Percentiles rank a stretch among this genome's conserved stretches.
These are phyloP conservation scores for Scopus umbretta DNA, from an alignment of 2,113 vertebrate species.

Conservation along the genomic window DNA sequence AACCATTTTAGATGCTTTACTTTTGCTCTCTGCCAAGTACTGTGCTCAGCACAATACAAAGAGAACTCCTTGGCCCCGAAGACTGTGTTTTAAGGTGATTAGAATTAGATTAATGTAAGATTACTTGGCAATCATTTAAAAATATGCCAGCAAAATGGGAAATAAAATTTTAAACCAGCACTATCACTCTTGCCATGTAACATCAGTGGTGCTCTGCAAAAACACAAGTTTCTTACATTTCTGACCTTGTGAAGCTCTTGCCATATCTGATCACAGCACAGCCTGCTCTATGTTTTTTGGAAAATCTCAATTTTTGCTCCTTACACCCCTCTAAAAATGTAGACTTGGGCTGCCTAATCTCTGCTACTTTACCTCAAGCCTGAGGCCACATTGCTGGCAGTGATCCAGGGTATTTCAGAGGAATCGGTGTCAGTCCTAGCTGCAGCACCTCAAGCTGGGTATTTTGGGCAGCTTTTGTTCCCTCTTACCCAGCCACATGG, in stretches of 20 bases:
- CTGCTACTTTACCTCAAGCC: neutral
- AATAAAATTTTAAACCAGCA: slow-evolving; percentile 1
- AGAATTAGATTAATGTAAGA: slow-evolving; percentile 40
- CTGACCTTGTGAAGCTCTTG: neutral
- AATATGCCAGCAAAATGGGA: slow-evolving; percentile 5
- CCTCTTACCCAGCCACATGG: neutral
- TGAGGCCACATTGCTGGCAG: accelerated
- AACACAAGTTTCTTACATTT: neutral
- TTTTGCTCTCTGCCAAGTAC: neutral
- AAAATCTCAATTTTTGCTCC: neutral
- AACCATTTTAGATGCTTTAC: neutral
- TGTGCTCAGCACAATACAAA: neutral
- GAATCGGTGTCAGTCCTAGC: neutral
- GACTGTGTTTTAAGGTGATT: slow-evolving; percentile 1
- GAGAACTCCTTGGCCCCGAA: neutral
- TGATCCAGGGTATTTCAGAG: neutral
- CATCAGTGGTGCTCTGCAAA: neutral
- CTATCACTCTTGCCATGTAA: neutral
- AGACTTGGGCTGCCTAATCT: neutral
- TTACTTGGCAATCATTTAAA: slow-evolving; percentile 21
- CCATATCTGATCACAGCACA: accelerated
- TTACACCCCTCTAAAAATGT: neutral
- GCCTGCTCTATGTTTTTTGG: neutral
- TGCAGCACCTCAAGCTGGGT: neutral
- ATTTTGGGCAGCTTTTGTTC: neutral